Base-by-base conservation (phyloP, 2,113 vertebrate species). In the Fulmarus glacialis region DNA sequence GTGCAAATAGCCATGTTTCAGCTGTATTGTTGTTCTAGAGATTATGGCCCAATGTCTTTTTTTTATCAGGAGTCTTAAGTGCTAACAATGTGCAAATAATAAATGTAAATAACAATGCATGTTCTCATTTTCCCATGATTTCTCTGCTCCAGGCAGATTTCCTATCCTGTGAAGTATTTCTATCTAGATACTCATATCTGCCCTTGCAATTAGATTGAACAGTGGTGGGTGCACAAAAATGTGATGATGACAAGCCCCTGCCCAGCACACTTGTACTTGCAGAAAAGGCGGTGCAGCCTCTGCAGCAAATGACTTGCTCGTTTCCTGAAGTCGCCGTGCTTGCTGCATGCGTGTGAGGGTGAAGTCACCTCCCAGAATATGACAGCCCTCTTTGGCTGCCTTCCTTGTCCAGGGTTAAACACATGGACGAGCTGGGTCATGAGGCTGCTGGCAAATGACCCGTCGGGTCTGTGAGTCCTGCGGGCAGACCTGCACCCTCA, bases 341-440 rank as follows among this genome's bases (percentile, higher is more conserved):
- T 1, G 4, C 62, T 23, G 63, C 34, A 0, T 12, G n/a, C 6
- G 1, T 1, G 2, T 1, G 22, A 34, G n/a, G 43, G 30, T 32
- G 81, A 81, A 23, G 21, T 45, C 73, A 4, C 23, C 24, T 43
- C 77, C 71, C 0, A 0, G 85, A 19, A 5, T 3, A 3, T 10
- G 6, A 6, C 84, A 5, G 40, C 3, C 0, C 74, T 56, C 64
- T n/a, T 27, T 27, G 88, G 83, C 79, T 36, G 64, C 71, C 7
- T 2, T 12, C 32, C 45, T 24, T 0, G 1, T 3, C 58, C 6
- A 1, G 24, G 27, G 9, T 21, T 14, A 38, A 8, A 1, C 42
- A 2, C 14, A 0, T 4, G 56, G 53, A 6, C 17, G 16, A 34
- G 70, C 75, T 4, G n/a, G 56, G 38, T 70, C 68, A 32, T 2